Base-by-base conservation (phyloP, 2,888 invertebrate species). In the Quadroppia sp. region DNA sequence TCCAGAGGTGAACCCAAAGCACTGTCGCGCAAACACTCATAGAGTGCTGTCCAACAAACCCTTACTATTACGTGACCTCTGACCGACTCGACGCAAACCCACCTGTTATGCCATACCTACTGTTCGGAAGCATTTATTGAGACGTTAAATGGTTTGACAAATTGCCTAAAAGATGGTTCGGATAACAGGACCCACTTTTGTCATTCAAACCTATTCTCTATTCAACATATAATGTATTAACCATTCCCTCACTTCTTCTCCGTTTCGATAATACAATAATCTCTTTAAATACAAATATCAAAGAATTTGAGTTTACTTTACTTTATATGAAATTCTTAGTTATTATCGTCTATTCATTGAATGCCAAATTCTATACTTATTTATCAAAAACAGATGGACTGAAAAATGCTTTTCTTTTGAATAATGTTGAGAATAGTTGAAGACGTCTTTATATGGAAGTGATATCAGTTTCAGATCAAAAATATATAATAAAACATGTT, bases 61-160 rank as follows among this genome's bases (percentile, higher is more conserved):
- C 61, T 61, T 59, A 59, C 56, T 28, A 28, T 59, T 59, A 6
- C 3, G 56, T 59, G 56, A 61, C 61, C 61, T 61, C 32, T 61
- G 30, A 61, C 61, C 32, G 30, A 32, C 32, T 61, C 28, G 32
- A 61, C 61, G 7, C 4, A 61, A 15, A 61, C 25, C 61, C 61
- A 61, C 61, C 61, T 61, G 61, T 32, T 61, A 61, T 61, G 61
- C 17, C 6, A 25, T 59, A 23, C 23, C 20, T 61, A 32, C 20
- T 15, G 53, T 53, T 25, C 11, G n/a, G 28, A 2, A 61, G 61
- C 32, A n/a, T 61, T 61, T 61, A 61, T 61, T 61, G 61, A 61
- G 32, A 28, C 32, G 61, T 61, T 30, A 61, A 61, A 61, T 61
- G 7, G 20, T 61, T 20, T 61, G 61, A 61, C 61, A 61, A 61